Evolutionary conservation across 2,888 invertebrate species (phyloP), one percentile per base, ranked within the genome.

Genomic region (Homarus gammarus): DNA sequence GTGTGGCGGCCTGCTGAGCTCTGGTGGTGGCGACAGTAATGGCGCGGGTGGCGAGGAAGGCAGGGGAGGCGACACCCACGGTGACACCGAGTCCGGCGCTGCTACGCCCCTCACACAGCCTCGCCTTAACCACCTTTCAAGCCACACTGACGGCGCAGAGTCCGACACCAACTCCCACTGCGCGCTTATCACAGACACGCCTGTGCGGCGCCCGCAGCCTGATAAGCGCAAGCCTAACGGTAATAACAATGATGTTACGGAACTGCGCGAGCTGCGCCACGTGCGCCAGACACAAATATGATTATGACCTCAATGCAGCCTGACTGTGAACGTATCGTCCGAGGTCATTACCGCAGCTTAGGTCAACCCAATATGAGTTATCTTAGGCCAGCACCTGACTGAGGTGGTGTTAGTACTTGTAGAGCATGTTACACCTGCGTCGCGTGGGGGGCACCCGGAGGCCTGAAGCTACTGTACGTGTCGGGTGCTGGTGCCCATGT

Each of bases 101-200:
- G 84, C 77, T 56, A 89, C 88, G 70, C 88, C 88, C 40, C 44
- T 89, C 22, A 89, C 88, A 10, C 90, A 79, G 61, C 90, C 85
- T 22, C 86, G 86, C 70, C 90, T 79, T 31, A 83, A 87, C 75
- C 64, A 84, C 68, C 68, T 89, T 27, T 61, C 87, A 0, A 70
- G 73, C 61, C 84, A 78, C 78, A 86, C 88, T 31, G 88, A 88
- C 61, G 91, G 91, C 15, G 90, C 90, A 8, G 92, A 91, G 51
- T 91, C 92, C n/a, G 91, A 91, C 82, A 92, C 90, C 82, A 91
- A 92, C 85, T 87, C 88, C 44, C 91, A 91, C 88, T 87, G 90
- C 18, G 90, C 91, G 44, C 90, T 92, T 56, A 91, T 91, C 75
- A 90, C 91, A 22, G 91, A 91, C 83, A 91, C 91, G 49, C 91